phyloP scores from a whole-genome alignment of 2,888 invertebrate species.

The Exephanes ischioxanthus region DNA sequence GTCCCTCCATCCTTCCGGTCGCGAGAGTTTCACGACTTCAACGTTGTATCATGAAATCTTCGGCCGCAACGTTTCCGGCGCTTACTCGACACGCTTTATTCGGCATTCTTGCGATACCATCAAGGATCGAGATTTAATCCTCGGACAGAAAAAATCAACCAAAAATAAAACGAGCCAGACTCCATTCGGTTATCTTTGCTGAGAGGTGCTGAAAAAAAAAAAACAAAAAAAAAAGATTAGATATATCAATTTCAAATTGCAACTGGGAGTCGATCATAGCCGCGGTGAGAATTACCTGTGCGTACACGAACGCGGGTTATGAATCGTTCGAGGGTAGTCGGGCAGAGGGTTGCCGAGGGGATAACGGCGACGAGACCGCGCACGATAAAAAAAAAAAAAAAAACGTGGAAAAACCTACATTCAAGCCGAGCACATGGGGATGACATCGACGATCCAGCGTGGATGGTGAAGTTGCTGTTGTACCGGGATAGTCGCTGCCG shows the following conservation, averaged over 20 bases:
- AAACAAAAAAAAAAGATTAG: conserved; percentile 69
- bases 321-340: conserved; percentile 45
- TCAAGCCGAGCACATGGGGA: conserved; percentile 27
- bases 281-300: conserved; percentile 76
- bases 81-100: conserved; percentile 33
- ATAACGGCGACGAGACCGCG: conserved; percentile 31
- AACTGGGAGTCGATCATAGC: conserved; percentile 78
- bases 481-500: conserved; percentile 32
- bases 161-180: not conserved
- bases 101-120: not conserved
- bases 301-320: conserved; percentile 62
- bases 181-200: no score
- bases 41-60: conserved; percentile 62
- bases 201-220: conserved; percentile 29
- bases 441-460: conserved; percentile 51
- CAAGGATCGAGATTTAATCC: not conserved
- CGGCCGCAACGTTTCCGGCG: conserved; percentile 61
- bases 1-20: not conserved
- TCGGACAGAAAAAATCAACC: not conserved
- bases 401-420: conserved; percentile 12
- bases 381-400: conserved; percentile 19
- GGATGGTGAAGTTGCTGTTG: conserved; percentile 43
- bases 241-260: conserved; percentile 80
- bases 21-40: conserved; percentile 73
- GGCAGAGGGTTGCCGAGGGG: conserved; percentile 48